Conservation (phyloP, 2,113 vertebrate genomes). For the Ciconia maguari region DNA sequence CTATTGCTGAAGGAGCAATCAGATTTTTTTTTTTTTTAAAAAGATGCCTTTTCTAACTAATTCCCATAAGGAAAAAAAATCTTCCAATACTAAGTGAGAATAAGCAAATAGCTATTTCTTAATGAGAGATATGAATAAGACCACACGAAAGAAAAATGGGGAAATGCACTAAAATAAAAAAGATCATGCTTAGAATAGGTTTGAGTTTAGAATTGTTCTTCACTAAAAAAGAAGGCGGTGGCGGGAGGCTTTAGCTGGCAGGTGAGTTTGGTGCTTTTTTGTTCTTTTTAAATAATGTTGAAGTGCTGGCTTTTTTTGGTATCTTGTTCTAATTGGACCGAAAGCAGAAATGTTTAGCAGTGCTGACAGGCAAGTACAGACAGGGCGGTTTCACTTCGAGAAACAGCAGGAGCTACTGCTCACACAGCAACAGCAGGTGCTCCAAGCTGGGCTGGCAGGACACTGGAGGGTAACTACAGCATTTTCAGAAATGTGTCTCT, state of each 20-base stretch:
- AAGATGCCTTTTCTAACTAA: background rate
- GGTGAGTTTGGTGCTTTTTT: background rate
- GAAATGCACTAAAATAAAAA: background rate
- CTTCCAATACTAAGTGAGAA: background rate
- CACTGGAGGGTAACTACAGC: background rate
- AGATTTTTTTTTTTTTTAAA: background rate
- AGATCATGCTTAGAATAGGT: background rate
- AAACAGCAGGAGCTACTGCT: conserved; percentile 25
- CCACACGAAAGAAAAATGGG: background rate
- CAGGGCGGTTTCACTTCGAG: background rate
- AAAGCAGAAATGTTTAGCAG: background rate
- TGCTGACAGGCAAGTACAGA: background rate
- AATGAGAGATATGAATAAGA: background rate
- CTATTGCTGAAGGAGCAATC: background rate
- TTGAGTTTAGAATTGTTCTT: background rate
- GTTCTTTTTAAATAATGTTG: background rate
- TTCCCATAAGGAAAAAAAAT: background rate
- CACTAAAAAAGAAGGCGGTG: background rate
- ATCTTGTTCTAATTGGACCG: background rate
- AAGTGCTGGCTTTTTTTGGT: background rate
- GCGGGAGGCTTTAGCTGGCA: background rate
- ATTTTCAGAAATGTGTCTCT: background rate
- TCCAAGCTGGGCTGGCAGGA: background rate
- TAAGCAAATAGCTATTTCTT: background rate
- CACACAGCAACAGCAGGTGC: conserved; percentile 1